A percentile compares a stretch with the other conserved stretches of the same genome.
Evolutionary conservation across 2,888 invertebrate species (phyloP).

Genomic region (Tortrix viridana): DNA sequence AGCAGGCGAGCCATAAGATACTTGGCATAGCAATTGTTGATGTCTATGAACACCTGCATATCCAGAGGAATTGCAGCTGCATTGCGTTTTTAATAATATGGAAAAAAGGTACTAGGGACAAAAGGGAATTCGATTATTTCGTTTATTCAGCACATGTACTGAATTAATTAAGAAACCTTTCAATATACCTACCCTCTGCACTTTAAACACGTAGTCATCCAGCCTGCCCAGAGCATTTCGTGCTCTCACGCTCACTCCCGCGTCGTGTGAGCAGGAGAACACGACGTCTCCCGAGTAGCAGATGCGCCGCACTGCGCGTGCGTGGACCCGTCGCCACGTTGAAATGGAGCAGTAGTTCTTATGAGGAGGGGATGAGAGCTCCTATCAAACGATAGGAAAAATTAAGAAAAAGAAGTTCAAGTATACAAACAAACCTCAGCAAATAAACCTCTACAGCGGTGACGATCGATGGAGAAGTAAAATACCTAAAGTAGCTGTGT

Average conservation of each 20-base stretch:
- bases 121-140: too few relatives aligned
- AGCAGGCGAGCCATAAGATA: too few relatives aligned
- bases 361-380: slow-evolving; percentile 76
- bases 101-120: too few relatives aligned
- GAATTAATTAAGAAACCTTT: neutral
- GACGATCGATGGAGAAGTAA: too few relatives aligned
- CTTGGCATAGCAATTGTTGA: too few relatives aligned
- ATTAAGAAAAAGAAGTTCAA: neutral
- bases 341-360: slow-evolving; percentile 74
- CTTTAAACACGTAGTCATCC: slow-evolving; percentile 80
- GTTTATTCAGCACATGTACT: neutral
- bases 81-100: too few relatives aligned
- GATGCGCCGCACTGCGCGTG: slow-evolving; percentile 76
- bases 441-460: neutral
- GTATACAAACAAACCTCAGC: neutral
- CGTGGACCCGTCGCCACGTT: slow-evolving; percentile 72
- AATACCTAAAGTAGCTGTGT: too few relatives aligned
- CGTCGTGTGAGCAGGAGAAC: slow-evolving; percentile 83
- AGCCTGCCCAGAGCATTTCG: slow-evolving; percentile 76
- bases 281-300: slow-evolving; percentile 73
- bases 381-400: slow-evolving; percentile 58
- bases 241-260: slow-evolving; percentile 76
- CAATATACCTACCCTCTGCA: slow-evolving; percentile 73
- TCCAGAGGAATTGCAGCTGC: too few relatives aligned
- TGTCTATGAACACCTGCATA: too few relatives aligned